These are phyloP conservation scores for Cyphomyrus discorhynchus DNA, from an alignment of 2,113 vertebrate species.

Conservation along the genomic window DNA sequence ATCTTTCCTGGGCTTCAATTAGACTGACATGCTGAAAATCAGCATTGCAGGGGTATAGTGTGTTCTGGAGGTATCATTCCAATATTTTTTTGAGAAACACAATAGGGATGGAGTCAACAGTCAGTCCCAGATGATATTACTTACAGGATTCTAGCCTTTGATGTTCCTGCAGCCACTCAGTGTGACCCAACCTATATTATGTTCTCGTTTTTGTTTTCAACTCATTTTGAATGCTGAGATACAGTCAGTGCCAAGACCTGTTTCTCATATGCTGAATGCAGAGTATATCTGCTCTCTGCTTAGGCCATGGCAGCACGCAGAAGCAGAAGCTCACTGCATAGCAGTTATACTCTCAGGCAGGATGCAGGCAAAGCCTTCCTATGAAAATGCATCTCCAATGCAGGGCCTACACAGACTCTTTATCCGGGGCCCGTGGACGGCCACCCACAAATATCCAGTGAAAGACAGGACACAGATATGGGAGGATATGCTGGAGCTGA, in stretches of 20 bases:
- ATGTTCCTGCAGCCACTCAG: neutral
- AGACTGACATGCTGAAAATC: conserved; percentile 3
- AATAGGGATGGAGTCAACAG: neutral
- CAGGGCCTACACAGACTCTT: conserved; percentile 54
- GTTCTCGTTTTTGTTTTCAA: conserved; percentile 5
- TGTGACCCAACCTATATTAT: neutral
- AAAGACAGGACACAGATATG: neutral
- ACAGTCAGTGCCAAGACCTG: neutral
- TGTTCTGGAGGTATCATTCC: neutral
- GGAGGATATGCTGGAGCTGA: conserved; percentile 31
- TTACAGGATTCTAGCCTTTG: neutral
- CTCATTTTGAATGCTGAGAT: neutral
- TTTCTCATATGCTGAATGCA: neutral
- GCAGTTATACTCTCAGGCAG: conserved; percentile 20
- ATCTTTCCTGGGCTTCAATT: conserved; percentile 12
- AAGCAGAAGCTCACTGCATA: conserved; percentile 26
- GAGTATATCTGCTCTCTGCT: neutral
- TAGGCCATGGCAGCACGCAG: conserved; percentile 44
- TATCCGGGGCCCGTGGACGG: conserved; percentile 46
- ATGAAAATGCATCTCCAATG: conserved; percentile 61
- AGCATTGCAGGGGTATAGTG: conserved; percentile 45
- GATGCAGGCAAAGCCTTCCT: conserved; percentile 38
- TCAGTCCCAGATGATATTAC: neutral
- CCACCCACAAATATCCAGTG: conserved; percentile 34
- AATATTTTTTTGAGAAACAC: neutral